Percentiles rank a stretch among this genome's conserved stretches.
phyloP scores from a whole-genome alignment of 2,888 invertebrate species.

The Craniophora ligustri region DNA sequence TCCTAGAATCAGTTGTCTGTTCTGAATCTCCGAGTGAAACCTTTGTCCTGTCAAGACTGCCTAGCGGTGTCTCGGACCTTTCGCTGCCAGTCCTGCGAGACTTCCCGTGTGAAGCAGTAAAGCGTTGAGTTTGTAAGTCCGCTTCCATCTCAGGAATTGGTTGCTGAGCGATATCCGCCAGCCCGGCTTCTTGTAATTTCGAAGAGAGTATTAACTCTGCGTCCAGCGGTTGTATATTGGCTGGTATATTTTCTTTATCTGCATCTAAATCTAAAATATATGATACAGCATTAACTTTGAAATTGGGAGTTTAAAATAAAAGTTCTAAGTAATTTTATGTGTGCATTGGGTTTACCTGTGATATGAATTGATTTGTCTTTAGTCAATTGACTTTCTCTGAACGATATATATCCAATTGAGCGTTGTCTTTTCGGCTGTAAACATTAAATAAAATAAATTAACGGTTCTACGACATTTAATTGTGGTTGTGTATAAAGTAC shows the following conservation, averaged over 20 bases:
- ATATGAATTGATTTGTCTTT: conserved; percentile 11
- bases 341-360: conserved; percentile 44
- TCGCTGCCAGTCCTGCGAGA: conserved; percentile 55
- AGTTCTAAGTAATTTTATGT: too few species aligned
- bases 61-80: conserved; percentile 73
- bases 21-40: conserved; percentile 81
- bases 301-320: too few species aligned
- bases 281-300: too few species aligned
- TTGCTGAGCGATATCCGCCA: conserved; percentile 62
- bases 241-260: conserved; percentile 73
- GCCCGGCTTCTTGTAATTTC: conserved; percentile 70
- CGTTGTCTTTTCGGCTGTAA: conserved; percentile 69
- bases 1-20: conserved; percentile 72
- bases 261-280: conserved; percentile 47
- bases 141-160: conserved; percentile 11
- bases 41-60: conserved; percentile 80
- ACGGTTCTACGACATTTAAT: too few species aligned
- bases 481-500: too few species aligned
- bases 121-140: conserved; percentile 19
- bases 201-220: conserved; percentile 58
- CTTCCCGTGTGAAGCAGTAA: conserved; percentile 21
- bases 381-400: conserved; percentile 55
- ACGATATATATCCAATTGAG: conserved; percentile 61
- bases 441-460: conserved; percentile 4
- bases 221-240: conserved; percentile 49